These are phyloP conservation scores for Conchocele bisecta DNA, from an alignment of 2,888 invertebrate genomes.

Conservation along the genomic window DNA sequence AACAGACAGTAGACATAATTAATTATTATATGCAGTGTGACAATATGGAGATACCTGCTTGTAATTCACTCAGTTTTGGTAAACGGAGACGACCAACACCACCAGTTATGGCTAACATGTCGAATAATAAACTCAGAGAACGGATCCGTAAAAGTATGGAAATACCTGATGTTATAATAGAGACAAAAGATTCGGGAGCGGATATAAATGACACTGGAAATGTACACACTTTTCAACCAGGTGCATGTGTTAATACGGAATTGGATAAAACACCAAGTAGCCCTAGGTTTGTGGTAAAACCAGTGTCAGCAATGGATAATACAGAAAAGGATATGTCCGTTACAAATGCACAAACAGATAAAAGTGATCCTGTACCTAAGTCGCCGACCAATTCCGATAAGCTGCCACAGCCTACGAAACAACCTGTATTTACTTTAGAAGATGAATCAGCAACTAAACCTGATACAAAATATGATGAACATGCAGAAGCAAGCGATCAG, in stretches of 20 bases:
- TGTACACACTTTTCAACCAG: background rate
- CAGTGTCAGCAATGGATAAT: background rate
- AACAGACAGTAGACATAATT: no score
- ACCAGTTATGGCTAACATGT: no score
- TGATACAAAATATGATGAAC: background rate
- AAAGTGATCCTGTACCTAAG: no score
- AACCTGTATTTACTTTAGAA: no score
- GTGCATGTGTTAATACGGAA: background rate
- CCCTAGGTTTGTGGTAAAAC: background rate
- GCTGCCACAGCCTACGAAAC: no score
- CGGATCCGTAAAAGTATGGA: background rate
- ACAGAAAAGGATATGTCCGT: background rate
- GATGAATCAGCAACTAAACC: no score
- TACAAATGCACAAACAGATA: background rate
- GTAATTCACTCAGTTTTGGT: no score
- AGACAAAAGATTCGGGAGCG: background rate
- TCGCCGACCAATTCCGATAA: background rate
- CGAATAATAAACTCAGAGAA: no score
- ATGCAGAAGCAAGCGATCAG: background rate
- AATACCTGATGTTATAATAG: slow-evolving; percentile 6
- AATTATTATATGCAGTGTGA: no score
- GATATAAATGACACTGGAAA: slow-evolving; percentile 4
- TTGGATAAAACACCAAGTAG: background rate
- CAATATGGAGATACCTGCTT: no score
- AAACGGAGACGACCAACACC: no score